These are phyloP conservation scores for Phrynocephalus versicolor DNA, from an alignment of 2,113 vertebrate species.

Conservation along the genomic window DNA sequence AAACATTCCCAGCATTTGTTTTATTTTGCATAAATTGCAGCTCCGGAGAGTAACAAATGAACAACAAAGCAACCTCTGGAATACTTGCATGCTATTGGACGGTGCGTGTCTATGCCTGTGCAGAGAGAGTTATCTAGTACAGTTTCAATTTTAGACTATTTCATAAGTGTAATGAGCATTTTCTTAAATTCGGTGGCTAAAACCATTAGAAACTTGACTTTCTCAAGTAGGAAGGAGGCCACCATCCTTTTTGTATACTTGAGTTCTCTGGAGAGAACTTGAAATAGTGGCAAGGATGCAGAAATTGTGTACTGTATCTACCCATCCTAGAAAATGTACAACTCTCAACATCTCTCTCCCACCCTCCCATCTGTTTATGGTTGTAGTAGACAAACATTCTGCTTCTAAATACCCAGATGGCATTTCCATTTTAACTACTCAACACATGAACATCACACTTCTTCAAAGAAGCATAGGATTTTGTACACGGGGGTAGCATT, in stretches of 20 bases:
- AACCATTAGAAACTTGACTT: not conserved
- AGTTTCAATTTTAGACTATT: not conserved
- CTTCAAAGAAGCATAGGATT: not conserved
- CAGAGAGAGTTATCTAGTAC: not conserved
- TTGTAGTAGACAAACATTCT: not conserved
- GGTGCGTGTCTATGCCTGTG: too few species aligned
- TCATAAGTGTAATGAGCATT: not conserved
- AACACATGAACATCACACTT: not conserved
- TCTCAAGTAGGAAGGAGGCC: not conserved
- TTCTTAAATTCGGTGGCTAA: not conserved
- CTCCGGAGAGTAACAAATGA: not conserved
- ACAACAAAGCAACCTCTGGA: not conserved
- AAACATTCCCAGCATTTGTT: constrained; percentile 41
- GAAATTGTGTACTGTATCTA: not conserved
- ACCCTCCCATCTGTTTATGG: too few species aligned
- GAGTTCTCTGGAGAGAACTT: not conserved
- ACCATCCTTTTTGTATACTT: not conserved
- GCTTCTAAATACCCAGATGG: not conserved
- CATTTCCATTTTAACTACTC: not conserved
- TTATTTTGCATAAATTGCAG: not conserved
- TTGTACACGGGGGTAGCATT: not conserved
- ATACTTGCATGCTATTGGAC: not conserved
- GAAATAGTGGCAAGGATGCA: not conserved
- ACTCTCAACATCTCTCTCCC: not conserved
- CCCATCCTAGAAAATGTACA: not conserved